phyloP scores from a whole-genome alignment of 2,113 vertebrate species.

The Micronycteris hirsuta region DNA sequence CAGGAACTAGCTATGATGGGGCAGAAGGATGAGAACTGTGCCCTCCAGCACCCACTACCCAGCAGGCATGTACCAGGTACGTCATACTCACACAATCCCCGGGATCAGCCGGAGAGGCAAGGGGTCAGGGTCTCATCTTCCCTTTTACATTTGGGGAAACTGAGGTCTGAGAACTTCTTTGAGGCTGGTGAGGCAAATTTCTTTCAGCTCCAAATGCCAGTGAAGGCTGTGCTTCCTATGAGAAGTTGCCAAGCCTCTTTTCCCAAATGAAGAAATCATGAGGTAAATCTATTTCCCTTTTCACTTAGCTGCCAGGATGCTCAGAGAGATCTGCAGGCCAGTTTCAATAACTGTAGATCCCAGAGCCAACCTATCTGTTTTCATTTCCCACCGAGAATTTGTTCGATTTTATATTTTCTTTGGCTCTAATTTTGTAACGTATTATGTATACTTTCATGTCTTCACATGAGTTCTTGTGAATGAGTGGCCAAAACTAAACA shows the following conservation, averaged over 20 bases:
- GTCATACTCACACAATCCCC: not conserved
- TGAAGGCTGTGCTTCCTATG: not conserved
- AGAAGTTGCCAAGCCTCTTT: not conserved
- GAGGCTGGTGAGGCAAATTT: not conserved
- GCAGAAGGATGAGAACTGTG: not conserved
- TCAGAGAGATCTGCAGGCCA: not conserved
- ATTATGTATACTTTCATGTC: not conserved
- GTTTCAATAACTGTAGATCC: not conserved
- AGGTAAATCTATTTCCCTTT: not conserved
- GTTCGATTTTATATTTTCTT: not conserved
- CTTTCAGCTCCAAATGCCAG: not conserved
- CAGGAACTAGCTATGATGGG: not conserved
- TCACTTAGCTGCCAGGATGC: not conserved
- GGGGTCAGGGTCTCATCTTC: no score
- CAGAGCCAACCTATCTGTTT: not conserved
- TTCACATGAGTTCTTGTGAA: not conserved
- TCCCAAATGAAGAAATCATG: not conserved
- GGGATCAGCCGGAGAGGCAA: not conserved
- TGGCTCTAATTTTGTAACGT: not conserved
- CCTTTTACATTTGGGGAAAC: not conserved
- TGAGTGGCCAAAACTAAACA: not conserved
- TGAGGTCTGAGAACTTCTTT: not conserved
- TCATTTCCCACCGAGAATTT: not conserved
- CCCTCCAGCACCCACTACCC: accelerated
- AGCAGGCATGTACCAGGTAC: not conserved